phyloP scores from a whole-genome alignment of 1,140 invertebrate genomes.

The Pseudobourletiella spinata region DNA sequence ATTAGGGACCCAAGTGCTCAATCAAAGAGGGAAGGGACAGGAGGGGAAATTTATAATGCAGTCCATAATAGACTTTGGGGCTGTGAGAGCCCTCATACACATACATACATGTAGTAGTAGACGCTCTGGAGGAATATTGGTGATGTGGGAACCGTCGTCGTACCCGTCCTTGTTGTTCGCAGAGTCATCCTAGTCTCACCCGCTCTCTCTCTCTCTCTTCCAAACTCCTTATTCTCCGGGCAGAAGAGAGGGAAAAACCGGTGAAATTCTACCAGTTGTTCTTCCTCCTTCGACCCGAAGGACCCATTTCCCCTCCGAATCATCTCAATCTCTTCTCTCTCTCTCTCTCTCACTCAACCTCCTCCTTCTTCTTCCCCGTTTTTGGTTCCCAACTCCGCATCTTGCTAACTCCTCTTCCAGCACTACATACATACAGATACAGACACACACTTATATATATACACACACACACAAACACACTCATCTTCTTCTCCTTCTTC shows the following conservation, averaged over 20 bases:
- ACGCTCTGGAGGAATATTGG: too few relatives aligned
- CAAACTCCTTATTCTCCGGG: too few relatives aligned
- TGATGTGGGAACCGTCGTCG: too few relatives aligned
- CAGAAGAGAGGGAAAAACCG: too few relatives aligned
- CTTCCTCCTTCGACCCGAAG: conserved; percentile 12
- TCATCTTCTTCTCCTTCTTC: conserved; percentile 1
- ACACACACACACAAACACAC: too few relatives aligned
- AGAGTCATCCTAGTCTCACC: too few relatives aligned
- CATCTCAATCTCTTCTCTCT: conserved; percentile 11
- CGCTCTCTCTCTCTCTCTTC: too few relatives aligned
- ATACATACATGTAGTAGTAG: too few relatives aligned
- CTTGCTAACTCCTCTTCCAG: not conserved
- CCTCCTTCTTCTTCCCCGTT: not conserved
- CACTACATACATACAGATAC: too few relatives aligned
- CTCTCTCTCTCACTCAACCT: conserved; percentile 10
- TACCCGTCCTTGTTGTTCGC: too few relatives aligned
- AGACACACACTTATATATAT: too few relatives aligned
- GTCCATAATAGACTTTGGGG: conserved; percentile 15
- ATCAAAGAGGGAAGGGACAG: conserved; percentile 21
- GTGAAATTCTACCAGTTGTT: conserved; percentile 21
- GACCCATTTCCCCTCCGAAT: conserved; percentile 26
- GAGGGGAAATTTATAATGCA: conserved; percentile 20
- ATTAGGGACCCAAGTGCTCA: conserved; percentile 19
- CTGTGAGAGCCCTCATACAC: conserved; percentile 10
- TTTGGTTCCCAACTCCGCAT: not conserved